Evolutionary conservation across 2,888 invertebrate species (phyloP), one percentile per base, ranked within the genome.

Genomic region (Pristionchus mayeri): DNA sequence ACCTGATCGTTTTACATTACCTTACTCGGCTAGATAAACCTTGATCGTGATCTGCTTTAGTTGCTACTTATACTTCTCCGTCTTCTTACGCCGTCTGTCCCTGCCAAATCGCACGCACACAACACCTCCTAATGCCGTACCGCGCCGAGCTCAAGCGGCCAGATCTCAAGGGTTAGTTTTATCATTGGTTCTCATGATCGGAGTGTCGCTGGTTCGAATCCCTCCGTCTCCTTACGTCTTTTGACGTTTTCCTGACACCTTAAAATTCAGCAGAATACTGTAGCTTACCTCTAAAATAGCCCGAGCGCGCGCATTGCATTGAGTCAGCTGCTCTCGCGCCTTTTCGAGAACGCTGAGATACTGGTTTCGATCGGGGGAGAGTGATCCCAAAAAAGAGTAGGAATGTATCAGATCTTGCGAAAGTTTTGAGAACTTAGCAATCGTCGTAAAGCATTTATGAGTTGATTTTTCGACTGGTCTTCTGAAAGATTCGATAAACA

Each of bases 121-220:
- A 37, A n/a, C 67, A 34, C 18, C 34, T 3, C 67, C 27, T 48
- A 3, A 91, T 91, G 91, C 91, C 91, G 16, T 92, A 92, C 86
- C 88, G 92, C 85, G 89, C 92, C n/a, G 93, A 93, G 84, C 88
- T 93, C 40, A 93, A 93, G 86, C 89, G 93, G 71, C 93, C 93
- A 16, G 93, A 93, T 86, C 85, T 93, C 30, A 93, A 93, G 90
- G 93, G 92, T 93, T 79, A 37, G 79, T 78, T 50, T 44, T 18
- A 67, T 52, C 52, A 52, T n/a, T 52, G 52, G 11, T 52, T 57
- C 9, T 9, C 6, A n/a, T n/a, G 57, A 1, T 57, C 27, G n/a
- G 18, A 57, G 9, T 11, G 57, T 11, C 24, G 1, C 30, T 34
- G 4, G n/a, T n/a, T n/a, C 30, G 30, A 1, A 30, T 16, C 13